phyloP scores from a whole-genome alignment of 2,888 invertebrate genomes.

The Clitarchus hookeri region DNA sequence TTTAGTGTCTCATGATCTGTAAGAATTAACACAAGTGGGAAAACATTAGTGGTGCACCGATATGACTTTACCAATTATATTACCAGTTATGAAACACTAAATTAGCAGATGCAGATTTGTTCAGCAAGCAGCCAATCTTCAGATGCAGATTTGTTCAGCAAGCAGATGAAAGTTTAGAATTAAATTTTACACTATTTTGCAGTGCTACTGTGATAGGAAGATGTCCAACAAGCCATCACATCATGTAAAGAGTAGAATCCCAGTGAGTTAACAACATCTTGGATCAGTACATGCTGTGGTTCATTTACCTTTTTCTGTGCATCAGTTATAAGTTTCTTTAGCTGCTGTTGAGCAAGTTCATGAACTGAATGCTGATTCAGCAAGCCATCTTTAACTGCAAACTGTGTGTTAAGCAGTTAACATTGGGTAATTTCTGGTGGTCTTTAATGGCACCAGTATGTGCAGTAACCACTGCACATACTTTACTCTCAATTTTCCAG shows the following conservation, averaged over 20 bases:
- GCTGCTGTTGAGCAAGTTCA: neutral
- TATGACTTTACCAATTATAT: no score
- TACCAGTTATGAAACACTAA: no score
- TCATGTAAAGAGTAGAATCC: neutral
- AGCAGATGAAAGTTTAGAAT: no score
- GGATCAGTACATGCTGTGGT: neutral
- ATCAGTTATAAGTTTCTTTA: neutral
- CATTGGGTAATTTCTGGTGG: neutral
- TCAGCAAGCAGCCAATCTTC: no score
- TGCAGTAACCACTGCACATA: neutral
- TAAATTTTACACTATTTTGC: no score
- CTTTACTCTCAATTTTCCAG: neutral
- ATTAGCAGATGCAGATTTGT: no score
- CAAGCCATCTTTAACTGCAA: neutral
- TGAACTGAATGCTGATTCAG: neutral
- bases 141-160: no score
- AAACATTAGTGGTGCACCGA: no score
- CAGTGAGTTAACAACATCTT: neutral
- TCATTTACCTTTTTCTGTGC: neutral
- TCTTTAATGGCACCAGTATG: neutral
- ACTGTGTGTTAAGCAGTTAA: neutral
- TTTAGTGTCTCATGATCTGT: no score
- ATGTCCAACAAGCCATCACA: neutral
- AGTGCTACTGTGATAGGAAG: no score
- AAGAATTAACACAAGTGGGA: no score